Base-by-base conservation (phyloP, 1,140 invertebrate genomes). In the Antheraea pernyi region DNA sequence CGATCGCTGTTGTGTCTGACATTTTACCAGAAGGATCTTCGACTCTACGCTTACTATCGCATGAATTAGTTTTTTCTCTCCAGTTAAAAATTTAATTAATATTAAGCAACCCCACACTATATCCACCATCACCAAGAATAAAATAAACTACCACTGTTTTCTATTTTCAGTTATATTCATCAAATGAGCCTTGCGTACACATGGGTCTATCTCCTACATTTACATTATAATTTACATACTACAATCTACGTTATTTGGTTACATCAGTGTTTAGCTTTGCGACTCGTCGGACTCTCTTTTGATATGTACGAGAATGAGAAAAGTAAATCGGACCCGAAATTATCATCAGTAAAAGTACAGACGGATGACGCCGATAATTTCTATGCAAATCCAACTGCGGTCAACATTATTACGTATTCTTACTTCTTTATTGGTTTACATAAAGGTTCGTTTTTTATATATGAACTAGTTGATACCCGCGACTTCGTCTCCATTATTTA, bases 371-470 rank as follows among this genome's bases (percentile, higher is more conserved):
- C 42, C 42, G 70, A 79, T 37, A 63, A 68, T 18, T 58, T 70
- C 7, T 22, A 58, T 19, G 61, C 63, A 0, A 81, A 85, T 8
- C 86, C 88, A 0, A 78, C 65, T 60, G 78, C 83, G 19, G 69
- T 77, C 37, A 89, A 92, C 72, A 89, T 92, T 13, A 77, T 91
- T 22, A 66, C 83, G 1, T 92, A 92, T 71, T 74, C 86, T 3
- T 91, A 81, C 77, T 89, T 78, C 66, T 92, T 90, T 65, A 81
- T 89, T 70, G 91, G 91, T 74, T 73, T 92, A 65, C 91, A 92
- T 73, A 91, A 80, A 87, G 91, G 91, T 91, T 78, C 22, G 22
- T 30, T 30, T 30, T 30, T 30, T 30, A 30, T 30, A 30, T 30
- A 30, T 30, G 4, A 30, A 30, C 22, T 2, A 30, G 4, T 30